Base-by-base conservation (phyloP, 2,888 invertebrate genomes). In the Aelia acuminata region DNA sequence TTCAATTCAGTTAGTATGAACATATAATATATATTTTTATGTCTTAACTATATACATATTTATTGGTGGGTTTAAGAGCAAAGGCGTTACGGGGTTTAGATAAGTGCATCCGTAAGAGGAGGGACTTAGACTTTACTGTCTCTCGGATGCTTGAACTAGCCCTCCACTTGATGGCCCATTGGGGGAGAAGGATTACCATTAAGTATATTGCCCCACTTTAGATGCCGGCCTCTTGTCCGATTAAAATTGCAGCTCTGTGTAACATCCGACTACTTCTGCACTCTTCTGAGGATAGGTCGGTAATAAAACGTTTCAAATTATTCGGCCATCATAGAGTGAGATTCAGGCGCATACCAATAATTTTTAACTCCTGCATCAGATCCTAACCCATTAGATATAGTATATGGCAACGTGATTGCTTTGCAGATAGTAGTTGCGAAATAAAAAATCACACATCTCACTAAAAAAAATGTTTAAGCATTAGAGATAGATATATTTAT, bases 81-180 rank as follows among this genome's bases (percentile, higher is more conserved):
- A 20, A 7, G 20, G 63, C 11, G 35, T 70, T 70, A 70, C 18
- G 63, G 0, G 1, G 63, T 15, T 70, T 31, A 47, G 80, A 43
- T 47, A 80, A 80, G 43, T 80, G 80, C 80, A 80, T 7, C 22
- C n/a, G 47, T 5, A 80, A 20, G 80, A 22, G 22, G 8, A 80
- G 43, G 80, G n/a, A 43, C 80, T 80, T 80, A n/a, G 35, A 43
- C 10, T 80, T 80, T 80, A 80, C 43, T 80, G 80, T 80, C 80
- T 43, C 39, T 35, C 13, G 80, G 80, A 43, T 80, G n/a, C 80
- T 80, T 80, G 31, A 43, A 18, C 80, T 22, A 47, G 4, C 43
- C 80, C 20, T 43, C 43, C 8, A 47, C 22, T 80, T 80, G 43
- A 80, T 80, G 80, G 43, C 80, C 80, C 43, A 39, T 80, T n/a